Base-by-base conservation (phyloP, 2,113 vertebrate genomes). In the Coregonus clupeaformis region DNA sequence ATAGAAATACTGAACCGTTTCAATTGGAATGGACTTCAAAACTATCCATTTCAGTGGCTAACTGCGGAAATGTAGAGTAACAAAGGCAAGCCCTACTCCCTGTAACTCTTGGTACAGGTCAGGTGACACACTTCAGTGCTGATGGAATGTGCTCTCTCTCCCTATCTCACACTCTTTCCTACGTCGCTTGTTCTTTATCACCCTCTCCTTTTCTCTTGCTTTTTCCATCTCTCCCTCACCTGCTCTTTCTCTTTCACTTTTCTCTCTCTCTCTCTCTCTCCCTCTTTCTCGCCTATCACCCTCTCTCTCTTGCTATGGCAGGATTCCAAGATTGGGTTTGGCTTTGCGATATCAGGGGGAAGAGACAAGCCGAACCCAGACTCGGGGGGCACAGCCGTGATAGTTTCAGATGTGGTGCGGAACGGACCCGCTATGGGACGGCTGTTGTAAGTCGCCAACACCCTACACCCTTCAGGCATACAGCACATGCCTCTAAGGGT, bases 311-410 rank as follows among this genome's bases (percentile, higher is more conserved):
- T n/a, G 16, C 6, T 45, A 24, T n/a, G 3, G 3, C 30, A 98
- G 97, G 97, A 98, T 83, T 79, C 96, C 71, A 96, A 95, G 18
- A 62, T 93, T 0, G 98, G 98, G 25, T 99, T 98, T 5, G 98
- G 98, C 36, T 95, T 99, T 0, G 97, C 97, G 14, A 82, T 99
- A 70, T 97, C 97, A 0, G 97, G 97, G 22, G 95, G 97, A 22
- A 88, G 82, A 25, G 97, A 98, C 84, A 95, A 75, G 80, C 90
- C 96, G 6, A 84, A 92, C 36, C 87, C 72, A 14, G 32, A 69
- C 18, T 91, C 49, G 0, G 92, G 94, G 5, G 94, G 95, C 74
- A 92, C 93, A 0, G 86, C 95, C 0, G 92, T 99, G 78, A 49
- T 98, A 0, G 89, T 99, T 27, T 98, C 97, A 0, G 98, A 99